Evolutionary conservation across 1,140 invertebrate species (phyloP).

Genomic region (Lepidotrigona ventralis): DNA sequence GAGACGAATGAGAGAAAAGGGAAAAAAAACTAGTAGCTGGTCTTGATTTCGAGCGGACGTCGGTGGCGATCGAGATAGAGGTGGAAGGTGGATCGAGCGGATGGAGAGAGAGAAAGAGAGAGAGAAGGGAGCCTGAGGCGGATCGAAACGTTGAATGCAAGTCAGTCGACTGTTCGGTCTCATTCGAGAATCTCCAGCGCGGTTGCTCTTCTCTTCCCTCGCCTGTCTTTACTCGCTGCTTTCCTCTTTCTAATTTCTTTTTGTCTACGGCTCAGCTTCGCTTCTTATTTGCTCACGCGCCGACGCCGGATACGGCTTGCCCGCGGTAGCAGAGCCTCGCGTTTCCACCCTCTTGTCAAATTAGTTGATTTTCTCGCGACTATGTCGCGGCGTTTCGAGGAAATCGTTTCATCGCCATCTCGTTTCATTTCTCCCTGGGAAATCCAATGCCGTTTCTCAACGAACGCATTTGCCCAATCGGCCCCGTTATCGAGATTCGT

Average conservation of each 20-base stretch:
- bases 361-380: constrained; percentile 56
- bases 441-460: constrained; percentile 1
- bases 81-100: not conserved
- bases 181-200: constrained; percentile 40
- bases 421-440: constrained; percentile 16
- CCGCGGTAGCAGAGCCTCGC: constrained; percentile 18
- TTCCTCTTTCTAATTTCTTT: constrained; percentile 7
- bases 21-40: constrained; percentile 50
- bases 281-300: constrained; percentile 40
- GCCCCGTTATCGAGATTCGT: not conserved
- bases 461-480: constrained; percentile 26
- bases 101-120: not conserved
- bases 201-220: constrained; percentile 18
- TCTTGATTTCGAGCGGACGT: constrained; percentile 58
- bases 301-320: not conserved
- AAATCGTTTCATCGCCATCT: constrained; percentile 58
- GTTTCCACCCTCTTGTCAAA: constrained; percentile 25
- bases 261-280: not conserved
- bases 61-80: constrained; percentile 21
- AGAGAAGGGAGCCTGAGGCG: constrained; percentile 24
- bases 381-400: constrained; percentile 30
- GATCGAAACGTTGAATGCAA: constrained; percentile 49
- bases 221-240: not conserved
- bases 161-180: constrained; percentile 43
- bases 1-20: not conserved